Conservation (phyloP, 1,140 invertebrate genomes). For the Sarcophaga peregrina region DNA sequence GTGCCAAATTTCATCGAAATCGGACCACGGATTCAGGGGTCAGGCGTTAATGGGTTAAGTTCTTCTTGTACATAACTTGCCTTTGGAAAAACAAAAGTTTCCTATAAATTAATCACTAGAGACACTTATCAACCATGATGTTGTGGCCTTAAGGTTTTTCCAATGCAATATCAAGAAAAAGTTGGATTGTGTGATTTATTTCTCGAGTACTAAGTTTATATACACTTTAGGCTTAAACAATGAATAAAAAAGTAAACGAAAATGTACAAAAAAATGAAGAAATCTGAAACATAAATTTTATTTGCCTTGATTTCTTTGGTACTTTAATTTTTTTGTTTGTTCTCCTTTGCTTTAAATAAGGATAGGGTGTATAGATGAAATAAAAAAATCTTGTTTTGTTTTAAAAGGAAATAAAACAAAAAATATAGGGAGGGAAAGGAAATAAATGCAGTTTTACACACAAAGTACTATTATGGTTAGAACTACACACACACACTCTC, state of each 20-base stretch:
- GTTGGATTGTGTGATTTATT: neutral
- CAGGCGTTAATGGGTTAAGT: no score
- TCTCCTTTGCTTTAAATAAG: neutral
- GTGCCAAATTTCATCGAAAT: no score
- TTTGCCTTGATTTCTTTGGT: neutral
- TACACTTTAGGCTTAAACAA: no score
- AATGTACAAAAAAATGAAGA: neutral
- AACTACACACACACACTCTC: no score
- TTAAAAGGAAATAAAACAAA: neutral
- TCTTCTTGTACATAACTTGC: no score
- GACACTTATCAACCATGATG: slow-evolving; percentile 1
- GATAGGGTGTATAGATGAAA: neutral
- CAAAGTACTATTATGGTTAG: no score
- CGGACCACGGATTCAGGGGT: no score
- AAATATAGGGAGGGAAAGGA: no score
- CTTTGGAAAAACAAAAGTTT: neutral
- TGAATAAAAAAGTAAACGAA: neutral
- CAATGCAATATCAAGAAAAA: neutral
- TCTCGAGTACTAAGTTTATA: neutral
- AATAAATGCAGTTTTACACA: no score
- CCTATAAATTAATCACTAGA: slow-evolving; percentile 14
- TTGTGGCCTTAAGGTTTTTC: slow-evolving; percentile 18
- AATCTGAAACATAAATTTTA: neutral
- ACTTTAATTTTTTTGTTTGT: neutral
- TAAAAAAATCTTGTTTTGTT: neutral